Evolutionary conservation across 1,140 invertebrate species (phyloP), one percentile per base, ranked within the genome.

Genomic region (Drosophila ambigua): DNA sequence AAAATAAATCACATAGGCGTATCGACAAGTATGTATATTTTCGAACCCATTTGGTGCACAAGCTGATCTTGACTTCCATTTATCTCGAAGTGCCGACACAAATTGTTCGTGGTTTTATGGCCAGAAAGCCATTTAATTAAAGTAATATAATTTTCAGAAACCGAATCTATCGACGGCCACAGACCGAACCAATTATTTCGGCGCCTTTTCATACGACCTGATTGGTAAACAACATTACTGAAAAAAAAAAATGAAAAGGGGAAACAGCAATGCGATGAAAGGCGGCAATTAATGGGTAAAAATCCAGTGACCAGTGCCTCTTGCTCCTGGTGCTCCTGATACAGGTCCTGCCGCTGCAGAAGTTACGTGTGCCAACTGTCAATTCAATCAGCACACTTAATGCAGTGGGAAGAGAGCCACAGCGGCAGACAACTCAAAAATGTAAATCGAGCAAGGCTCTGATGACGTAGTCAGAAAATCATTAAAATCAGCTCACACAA

Each of bases 371-470:
- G 26, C 53, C 61, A 65, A 74, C 53, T 75, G 61, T 59, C 72
- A 75, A 75, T 75, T 55, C 72, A 74, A 74, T 75, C 72, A 75
- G 61, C 57, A 49, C 64, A 64, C 39, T 54, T 64, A 75, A 65
- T 72, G 75, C 61, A 53, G 57, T 2, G 35, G 35, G 35, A 39
- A 4, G 35, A 7, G 35, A 39, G 35, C 35, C 26, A 31, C 57
- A 31, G 45, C 11, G 49, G 46, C 60, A 53, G 53, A 72, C 58
- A 79, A 76, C 73, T 80, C 57, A 59, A 66, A 77, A 68, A 77
- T 67, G 67, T 67, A 76, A 77, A 73, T 81, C 66, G 72, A 77
- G 78, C 77, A 68, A 44, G 31, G 49, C 58, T 50, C 67, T 76
- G 68, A 74, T 59, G 78, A 55, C 78, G 58, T 58, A 81, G 53